Conservation (phyloP, 2,113 vertebrate genomes). For the Pygoscelis adeliae region DNA sequence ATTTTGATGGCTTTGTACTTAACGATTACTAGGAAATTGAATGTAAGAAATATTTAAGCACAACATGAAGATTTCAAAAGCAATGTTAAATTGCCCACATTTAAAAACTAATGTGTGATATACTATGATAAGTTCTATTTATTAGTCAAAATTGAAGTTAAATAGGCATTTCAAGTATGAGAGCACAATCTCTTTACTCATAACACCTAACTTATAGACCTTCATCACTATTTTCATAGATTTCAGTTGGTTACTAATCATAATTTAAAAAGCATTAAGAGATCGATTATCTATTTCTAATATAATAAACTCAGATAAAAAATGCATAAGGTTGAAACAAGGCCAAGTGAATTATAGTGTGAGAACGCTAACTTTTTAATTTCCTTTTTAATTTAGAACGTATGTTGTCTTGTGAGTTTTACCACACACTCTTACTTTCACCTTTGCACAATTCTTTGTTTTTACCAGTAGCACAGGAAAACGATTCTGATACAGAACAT, state of each 20-base stretch:
- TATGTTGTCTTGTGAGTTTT: not conserved
- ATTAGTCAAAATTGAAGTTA: not conserved
- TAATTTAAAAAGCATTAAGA: not conserved
- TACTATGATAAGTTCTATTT: not conserved
- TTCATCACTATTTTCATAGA: not conserved
- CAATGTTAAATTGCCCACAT: not conserved
- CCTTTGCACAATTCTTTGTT: not conserved
- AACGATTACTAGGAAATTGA: conserved; percentile 5
- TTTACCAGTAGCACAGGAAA: not conserved
- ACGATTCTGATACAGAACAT: not conserved
- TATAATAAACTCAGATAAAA: not conserved
- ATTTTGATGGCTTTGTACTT: conserved; percentile 3
- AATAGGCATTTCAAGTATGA: not conserved
- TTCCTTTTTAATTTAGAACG: not conserved
- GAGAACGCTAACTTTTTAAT: not conserved
- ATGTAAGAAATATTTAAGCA: conserved; percentile 16
- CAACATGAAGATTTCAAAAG: conserved; percentile 3
- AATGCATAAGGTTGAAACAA: not conserved
- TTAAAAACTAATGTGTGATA: not conserved
- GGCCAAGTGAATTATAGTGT: not conserved
- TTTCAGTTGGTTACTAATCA: not conserved
- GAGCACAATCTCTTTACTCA: not conserved
- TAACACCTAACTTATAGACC: not conserved
- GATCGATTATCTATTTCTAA: not conserved
- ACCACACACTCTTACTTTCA: not conserved